phyloP scores from a whole-genome alignment of 2,888 invertebrate genomes.

The Chrysolina americana region DNA sequence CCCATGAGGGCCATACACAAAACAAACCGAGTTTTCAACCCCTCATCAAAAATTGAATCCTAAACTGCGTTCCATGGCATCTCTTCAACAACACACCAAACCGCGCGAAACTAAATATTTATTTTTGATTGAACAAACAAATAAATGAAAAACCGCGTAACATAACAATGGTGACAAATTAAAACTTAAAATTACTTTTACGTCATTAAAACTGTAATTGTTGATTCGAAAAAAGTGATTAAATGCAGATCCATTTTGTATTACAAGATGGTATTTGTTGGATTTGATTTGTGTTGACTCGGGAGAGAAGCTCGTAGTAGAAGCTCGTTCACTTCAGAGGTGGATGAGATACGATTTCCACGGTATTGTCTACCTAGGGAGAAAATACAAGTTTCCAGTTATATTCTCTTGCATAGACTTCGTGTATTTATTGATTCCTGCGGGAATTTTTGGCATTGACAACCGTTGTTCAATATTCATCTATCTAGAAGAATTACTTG shows the following conservation, averaged over 20 bases:
- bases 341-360: conserved; percentile 30
- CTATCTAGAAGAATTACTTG: too few relatives aligned
- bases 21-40: background rate
- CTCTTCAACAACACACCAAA: conserved; percentile 27
- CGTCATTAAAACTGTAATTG: conserved; percentile 65
- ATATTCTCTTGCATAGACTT: too few relatives aligned
- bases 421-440: background rate
- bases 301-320: conserved; percentile 46
- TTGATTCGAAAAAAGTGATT: conserved; percentile 66
- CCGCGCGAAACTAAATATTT: conserved; percentile 62
- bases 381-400: too few relatives aligned
- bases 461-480: too few relatives aligned
- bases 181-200: conserved; percentile 68
- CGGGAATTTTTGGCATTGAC: background rate
- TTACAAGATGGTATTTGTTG: conserved; percentile 56
- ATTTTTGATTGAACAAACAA: conserved; percentile 56
- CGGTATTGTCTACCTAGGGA: background rate
- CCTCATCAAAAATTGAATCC: conserved; percentile 5
- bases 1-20: background rate
- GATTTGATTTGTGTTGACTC: conserved; percentile 64
- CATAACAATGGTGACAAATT: conserved; percentile 62
- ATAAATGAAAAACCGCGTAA: conserved; percentile 66
- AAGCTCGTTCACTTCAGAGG: conserved; percentile 33
- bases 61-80: conserved; percentile 3
- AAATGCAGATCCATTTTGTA: conserved; percentile 63